Evolutionary conservation across 2,797 vertebrate genomes (phyloP).

Genomic region (Acanthis flammea): DNA sequence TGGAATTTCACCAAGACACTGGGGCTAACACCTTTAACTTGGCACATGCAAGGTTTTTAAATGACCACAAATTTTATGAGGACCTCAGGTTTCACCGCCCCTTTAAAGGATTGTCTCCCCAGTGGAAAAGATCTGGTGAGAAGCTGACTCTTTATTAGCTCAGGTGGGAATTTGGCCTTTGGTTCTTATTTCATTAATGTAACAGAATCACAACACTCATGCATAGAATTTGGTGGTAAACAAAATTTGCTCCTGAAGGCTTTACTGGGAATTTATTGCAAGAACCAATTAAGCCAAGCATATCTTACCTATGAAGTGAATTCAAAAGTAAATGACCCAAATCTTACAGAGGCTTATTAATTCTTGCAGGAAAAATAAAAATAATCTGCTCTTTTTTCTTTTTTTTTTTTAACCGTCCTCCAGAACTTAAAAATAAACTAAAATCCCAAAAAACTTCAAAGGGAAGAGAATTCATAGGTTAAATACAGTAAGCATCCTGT

Average conservation of each 20-base stretch:
- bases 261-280: background rate
- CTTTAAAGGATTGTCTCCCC: background rate
- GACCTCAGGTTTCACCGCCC: background rate
- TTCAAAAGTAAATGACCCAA: background rate
- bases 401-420: background rate
- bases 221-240: background rate
- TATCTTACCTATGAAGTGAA: background rate
- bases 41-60: background rate
- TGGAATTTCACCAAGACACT: conserved; percentile 19
- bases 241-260: background rate
- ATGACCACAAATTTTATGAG: conserved; percentile 12
- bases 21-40: conserved; percentile 21
- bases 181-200: background rate
- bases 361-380: background rate
- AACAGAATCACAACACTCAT: background rate
- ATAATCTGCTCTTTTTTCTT: background rate
- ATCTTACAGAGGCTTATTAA: background rate
- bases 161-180: conserved; percentile 24
- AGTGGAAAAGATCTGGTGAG: background rate
- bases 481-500: background rate
- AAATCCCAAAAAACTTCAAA: background rate
- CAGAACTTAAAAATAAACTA: background rate
- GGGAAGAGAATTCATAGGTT: background rate
- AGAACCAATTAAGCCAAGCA: background rate
- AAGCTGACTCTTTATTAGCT: conserved; percentile 20